phyloP scores from a whole-genome alignment of 2,888 invertebrate genomes.

The Cheilosia scutellata region DNA sequence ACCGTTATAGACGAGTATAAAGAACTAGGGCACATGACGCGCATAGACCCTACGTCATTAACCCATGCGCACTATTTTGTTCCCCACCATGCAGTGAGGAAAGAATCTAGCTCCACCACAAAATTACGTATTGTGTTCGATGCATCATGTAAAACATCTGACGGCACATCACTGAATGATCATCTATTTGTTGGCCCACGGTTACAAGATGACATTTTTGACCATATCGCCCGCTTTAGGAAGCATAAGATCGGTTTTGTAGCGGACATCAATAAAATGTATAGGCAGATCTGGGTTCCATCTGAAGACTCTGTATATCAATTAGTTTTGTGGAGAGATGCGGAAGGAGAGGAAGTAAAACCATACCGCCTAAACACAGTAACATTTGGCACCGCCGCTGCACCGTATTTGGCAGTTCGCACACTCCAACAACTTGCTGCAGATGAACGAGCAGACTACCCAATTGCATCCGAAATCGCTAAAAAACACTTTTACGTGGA shows the following conservation, averaged over 20 bases:
- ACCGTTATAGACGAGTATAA: slow-evolving; percentile 5
- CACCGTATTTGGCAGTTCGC: slow-evolving; percentile 8
- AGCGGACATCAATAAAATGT: slow-evolving; percentile 73
- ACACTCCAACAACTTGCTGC: slow-evolving; percentile 7
- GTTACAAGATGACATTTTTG: slow-evolving; percentile 62
- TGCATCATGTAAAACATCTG: slow-evolving; percentile 1
- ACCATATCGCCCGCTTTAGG: slow-evolving; percentile 62
- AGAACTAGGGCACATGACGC: slow-evolving; percentile 37
- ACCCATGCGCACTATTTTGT: slow-evolving; percentile 29
- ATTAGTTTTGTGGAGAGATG: too few species aligned
- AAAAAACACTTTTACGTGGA: slow-evolving; percentile 13
- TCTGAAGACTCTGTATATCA: too few species aligned
- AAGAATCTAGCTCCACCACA: slow-evolving; percentile 52
- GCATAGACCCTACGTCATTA: background rate
- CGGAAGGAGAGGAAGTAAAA: too few species aligned
- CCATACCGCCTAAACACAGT: too few species aligned
- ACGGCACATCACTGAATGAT: slow-evolving; percentile 63
- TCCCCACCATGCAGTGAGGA: slow-evolving; percentile 50
- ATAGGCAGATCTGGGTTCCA: slow-evolving; percentile 63
- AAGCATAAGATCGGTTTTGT: slow-evolving; percentile 60
- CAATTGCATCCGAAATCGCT: slow-evolving; percentile 4
- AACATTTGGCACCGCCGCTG: background rate
- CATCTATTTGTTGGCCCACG: slow-evolving; percentile 57
- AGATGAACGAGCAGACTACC: slow-evolving; percentile 6
- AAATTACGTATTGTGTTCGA: slow-evolving; percentile 12